phyloP scores from a whole-genome alignment of 2,888 invertebrate genomes.

The Hirtodrosophila alboralis region DNA sequence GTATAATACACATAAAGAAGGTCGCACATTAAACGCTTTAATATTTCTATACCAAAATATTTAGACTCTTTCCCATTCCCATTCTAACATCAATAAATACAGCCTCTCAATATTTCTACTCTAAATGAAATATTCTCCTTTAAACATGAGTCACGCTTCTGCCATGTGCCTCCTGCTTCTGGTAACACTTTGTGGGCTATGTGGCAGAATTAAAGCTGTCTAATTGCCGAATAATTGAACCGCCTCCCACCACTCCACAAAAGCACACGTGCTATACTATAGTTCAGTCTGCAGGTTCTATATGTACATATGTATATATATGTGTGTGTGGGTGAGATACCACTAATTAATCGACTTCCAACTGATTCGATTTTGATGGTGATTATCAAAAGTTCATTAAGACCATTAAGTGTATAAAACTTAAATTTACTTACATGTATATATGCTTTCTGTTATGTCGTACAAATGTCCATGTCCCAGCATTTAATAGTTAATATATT shows the following conservation, averaged over 20 bases:
- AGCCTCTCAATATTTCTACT: constrained; percentile 5
- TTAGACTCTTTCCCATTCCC: constrained; percentile 50
- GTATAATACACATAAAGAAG: constrained; percentile 69
- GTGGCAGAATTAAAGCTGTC: constrained; percentile 43
- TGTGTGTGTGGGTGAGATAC: constrained; percentile 30
- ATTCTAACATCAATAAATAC: constrained; percentile 6
- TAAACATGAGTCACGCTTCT: constrained; percentile 28
- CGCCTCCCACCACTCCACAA: constrained; percentile 34
- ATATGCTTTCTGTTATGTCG: constrained; percentile 11
- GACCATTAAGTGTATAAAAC: constrained; percentile 62
- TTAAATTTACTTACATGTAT: constrained; percentile 62
- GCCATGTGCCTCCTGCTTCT: constrained; percentile 17
- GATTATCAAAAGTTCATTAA: constrained; percentile 78
- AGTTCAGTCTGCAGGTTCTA: constrained; percentile 3
- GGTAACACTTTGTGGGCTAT: neutral
- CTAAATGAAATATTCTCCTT: constrained; percentile 23
- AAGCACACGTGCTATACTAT: constrained; percentile 66
- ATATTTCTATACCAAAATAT: constrained; percentile 64
- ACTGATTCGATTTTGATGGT: constrained; percentile 77
- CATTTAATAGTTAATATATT: constrained; percentile 19
- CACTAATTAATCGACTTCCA: constrained; percentile 78
- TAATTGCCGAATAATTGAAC: constrained; percentile 76
- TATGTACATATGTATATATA: constrained; percentile 7
- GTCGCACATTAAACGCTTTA: constrained; percentile 75
- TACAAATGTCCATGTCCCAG: neutral